phyloP scores from a whole-genome alignment of 2,113 vertebrate species.

The Reinhardtius hippoglossoides region DNA sequence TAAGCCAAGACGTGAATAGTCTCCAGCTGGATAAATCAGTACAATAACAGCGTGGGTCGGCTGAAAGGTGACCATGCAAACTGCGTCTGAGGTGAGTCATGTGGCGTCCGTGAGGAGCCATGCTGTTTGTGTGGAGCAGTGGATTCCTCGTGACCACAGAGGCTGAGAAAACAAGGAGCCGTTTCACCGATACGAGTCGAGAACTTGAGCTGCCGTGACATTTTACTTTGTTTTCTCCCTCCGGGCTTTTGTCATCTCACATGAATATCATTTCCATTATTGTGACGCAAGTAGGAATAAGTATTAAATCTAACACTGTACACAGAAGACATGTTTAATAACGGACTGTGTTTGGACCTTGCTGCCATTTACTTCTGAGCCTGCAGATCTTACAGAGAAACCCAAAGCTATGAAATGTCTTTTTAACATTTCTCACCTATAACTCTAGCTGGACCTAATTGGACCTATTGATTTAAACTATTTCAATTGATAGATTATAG shows the following conservation, averaged over 20 bases:
- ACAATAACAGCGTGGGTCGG: slow-evolving; percentile 17
- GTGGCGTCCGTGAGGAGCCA: slow-evolving; percentile 30
- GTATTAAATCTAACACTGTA: slow-evolving; percentile 1
- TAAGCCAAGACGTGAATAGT: slow-evolving; percentile 26
- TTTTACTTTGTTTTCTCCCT: slow-evolving; percentile 24
- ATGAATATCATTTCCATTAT: slow-evolving; percentile 24
- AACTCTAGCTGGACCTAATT: too few relatives aligned
- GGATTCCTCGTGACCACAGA: slow-evolving; percentile 24
- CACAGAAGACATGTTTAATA: slow-evolving; percentile 8
- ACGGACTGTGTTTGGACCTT: neutral
- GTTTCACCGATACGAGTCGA: slow-evolving; percentile 12
- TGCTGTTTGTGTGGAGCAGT: slow-evolving; percentile 40
- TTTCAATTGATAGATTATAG: too few relatives aligned
- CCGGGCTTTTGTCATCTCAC: slow-evolving; percentile 2
- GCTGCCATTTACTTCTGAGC: slow-evolving; percentile 10
- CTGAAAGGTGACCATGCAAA: slow-evolving; percentile 30
- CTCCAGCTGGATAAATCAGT: slow-evolving; percentile 46
- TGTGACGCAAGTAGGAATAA: slow-evolving; percentile 15
- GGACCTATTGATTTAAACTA: too few relatives aligned
- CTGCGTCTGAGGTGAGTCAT: slow-evolving; percentile 29
- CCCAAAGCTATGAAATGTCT: neutral
- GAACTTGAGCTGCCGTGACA: slow-evolving; percentile 13
- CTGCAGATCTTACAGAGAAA: neutral
- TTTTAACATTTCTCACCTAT: too few relatives aligned
- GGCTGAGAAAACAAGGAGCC: slow-evolving; percentile 16